phyloP scores from a whole-genome alignment of 2,888 invertebrate species.

The Anthrax anthrax region DNA sequence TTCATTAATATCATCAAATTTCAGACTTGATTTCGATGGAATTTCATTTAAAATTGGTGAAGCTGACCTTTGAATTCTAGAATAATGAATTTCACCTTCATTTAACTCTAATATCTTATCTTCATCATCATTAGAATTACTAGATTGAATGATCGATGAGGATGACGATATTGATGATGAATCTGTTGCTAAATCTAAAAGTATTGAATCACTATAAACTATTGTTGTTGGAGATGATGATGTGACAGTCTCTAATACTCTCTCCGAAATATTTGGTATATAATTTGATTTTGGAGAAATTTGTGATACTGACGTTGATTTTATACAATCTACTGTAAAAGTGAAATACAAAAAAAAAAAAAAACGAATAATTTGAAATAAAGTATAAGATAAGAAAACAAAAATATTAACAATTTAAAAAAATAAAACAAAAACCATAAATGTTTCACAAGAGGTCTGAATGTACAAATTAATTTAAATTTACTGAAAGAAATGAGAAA shows the following conservation, averaged over 20 bases:
- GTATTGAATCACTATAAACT: background rate
- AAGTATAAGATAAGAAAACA: too few relatives aligned
- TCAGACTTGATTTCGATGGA: slow-evolving; percentile 27
- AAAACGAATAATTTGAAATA: too few relatives aligned
- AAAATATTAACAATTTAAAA: too few relatives aligned
- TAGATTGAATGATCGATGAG: background rate
- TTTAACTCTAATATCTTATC: background rate
- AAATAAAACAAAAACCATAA: too few relatives aligned
- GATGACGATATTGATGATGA: background rate
- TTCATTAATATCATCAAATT: slow-evolving; percentile 21
- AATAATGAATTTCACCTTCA: slow-evolving; percentile 24
- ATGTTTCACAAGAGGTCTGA: too few relatives aligned
- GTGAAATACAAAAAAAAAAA: background rate
- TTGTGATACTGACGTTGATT: slow-evolving; percentile 42
- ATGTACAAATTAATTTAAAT: too few relatives aligned
- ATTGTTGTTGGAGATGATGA: background rate
- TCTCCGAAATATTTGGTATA: background rate
- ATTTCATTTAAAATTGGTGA: slow-evolving; percentile 43
- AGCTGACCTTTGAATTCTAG: slow-evolving; percentile 41
- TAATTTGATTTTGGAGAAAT: slow-evolving; percentile 50
- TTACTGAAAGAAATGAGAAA: too few relatives aligned
- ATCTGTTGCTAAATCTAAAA: background rate
- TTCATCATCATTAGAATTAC: background rate
- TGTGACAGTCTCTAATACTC: background rate
- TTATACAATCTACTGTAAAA: background rate